These are phyloP conservation scores for Steinernema khuongi DNA, from an alignment of 1,140 invertebrate genomes.

Conservation along the genomic window DNA sequence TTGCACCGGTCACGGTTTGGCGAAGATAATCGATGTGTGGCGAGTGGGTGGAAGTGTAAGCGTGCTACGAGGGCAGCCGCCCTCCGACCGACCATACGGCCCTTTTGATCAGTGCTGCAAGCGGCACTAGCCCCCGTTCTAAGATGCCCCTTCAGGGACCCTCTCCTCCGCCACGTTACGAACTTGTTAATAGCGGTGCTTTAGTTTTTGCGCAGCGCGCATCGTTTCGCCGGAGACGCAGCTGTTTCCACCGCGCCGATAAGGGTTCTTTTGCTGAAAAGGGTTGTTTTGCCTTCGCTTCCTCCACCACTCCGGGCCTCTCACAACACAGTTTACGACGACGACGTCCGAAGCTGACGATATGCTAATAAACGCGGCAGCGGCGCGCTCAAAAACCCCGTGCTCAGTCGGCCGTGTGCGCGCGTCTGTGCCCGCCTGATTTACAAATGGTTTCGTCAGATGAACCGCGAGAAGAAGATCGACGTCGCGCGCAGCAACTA, in stretches of 20 bases:
- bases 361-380: neutral
- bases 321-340: too few relatives aligned
- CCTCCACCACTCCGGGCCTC: neutral
- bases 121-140: too few relatives aligned
- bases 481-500: conserved; percentile 87
- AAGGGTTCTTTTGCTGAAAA: too few relatives aligned
- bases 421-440: neutral
- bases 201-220: too few relatives aligned
- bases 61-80: conserved; percentile 1
- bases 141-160: too few relatives aligned
- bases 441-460: conserved; percentile 13
- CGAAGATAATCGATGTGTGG: neutral
- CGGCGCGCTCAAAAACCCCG: neutral
- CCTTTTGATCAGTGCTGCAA: neutral
- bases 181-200: too few relatives aligned
- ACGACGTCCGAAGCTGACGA: neutral
- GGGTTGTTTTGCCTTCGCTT: too few relatives aligned
- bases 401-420: too few relatives aligned
- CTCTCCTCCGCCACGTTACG: too few relatives aligned
- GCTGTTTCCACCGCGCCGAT: too few relatives aligned
- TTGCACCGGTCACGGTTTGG: neutral
- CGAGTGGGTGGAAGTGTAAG: neutral
- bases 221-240: too few relatives aligned
- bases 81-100: conserved; percentile 11
- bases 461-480: conserved; percentile 56